A percentile compares a stretch with the other conserved stretches of the same genome.
These are phyloP conservation scores for Cyanoderma ruficeps DNA, from an alignment of 2,113 vertebrate genomes.

Conservation along the genomic window DNA sequence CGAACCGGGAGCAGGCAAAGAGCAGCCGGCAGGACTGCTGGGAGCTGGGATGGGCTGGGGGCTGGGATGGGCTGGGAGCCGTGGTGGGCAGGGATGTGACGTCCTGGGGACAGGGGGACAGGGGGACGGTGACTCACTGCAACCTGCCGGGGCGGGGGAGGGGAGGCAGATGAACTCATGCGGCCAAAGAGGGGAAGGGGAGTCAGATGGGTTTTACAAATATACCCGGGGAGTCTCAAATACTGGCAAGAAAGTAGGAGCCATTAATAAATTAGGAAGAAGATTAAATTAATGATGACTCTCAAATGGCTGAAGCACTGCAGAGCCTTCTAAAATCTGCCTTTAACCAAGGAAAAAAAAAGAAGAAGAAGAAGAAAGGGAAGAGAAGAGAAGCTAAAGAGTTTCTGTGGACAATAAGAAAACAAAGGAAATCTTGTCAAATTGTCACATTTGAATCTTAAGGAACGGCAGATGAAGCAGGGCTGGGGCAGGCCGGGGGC, in stretches of 20 bases:
- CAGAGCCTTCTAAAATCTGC: slow-evolving; percentile 15
- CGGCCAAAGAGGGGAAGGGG: neutral
- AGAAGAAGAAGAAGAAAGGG: neutral
- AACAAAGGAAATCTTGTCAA: slow-evolving; percentile 2
- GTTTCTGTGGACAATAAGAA: neutral
- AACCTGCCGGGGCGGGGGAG: neutral
- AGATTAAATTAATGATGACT: slow-evolving; percentile 68
- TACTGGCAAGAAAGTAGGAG: slow-evolving; percentile 31
- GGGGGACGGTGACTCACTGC: neutral
- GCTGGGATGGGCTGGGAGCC: neutral
- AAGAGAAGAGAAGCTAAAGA: neutral
- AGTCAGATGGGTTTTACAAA: slow-evolving; percentile 20
- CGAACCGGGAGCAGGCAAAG: neutral
- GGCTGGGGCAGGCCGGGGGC: neutral
- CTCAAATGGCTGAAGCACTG: slow-evolving; percentile 40
- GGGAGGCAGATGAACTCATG: neutral
- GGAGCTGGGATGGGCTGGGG: neutral
- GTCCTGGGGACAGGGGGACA: too few relatives aligned
- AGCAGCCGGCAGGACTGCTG: neutral
- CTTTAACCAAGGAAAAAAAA: neutral
- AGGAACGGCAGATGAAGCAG: neutral
- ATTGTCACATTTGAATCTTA: neutral
- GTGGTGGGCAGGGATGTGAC: neutral
- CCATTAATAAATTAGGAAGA: slow-evolving; percentile 68
- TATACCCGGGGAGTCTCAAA: slow-evolving; percentile 45